Evolutionary conservation across 2,113 vertebrate species (phyloP), one percentile per base, ranked within the genome.

Genomic region (Heterotis niloticus): DNA sequence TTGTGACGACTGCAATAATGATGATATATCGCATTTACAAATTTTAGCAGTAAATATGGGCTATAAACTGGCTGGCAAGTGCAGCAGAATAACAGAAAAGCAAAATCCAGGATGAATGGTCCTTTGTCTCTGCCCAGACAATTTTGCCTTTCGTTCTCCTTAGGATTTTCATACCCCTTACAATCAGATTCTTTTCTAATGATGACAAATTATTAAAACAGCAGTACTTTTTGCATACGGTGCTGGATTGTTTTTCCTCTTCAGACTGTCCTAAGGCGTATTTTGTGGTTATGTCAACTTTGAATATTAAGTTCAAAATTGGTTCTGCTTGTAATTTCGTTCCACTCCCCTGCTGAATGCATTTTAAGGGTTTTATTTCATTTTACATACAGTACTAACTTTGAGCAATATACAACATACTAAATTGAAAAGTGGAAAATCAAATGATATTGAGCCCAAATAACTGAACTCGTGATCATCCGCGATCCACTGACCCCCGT

Each of bases 121-220:
- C 24, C 3, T 59, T 57, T 74, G 23, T 59, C 23, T 59, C 12
- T 59, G 52, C 23, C 18, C 54, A 57, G 11, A 17, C 59, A 17
- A 44, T 44, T 17, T 62, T 14, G 59, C 59, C 59, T 44, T 44
- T 44, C 59, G 1, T 62, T 14, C 59, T 20, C 20, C 20, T 62
- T 62, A 17, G 2, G 59, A 14, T 20, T 20, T 62, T 62, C 13
- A 62, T 20, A 62, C 59, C 10, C 13, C 14, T 62, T 54, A 29
- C 52, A 16, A 4, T 74, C 13, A 56, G 34, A 52, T 57, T 16
- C 72, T 57, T 24, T 26, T 59, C 72, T 74, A 74, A 74, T 59
- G 72, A 74, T 74, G n/a, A 74, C 54, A 24, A 59, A 74, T 72
- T 34, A 52, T 72, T 72, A 51, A 23, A n/a, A 17, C 1, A 44